Conservation (phyloP, 1,140 invertebrate species). For the Macrobrachium nipponense region DNA sequence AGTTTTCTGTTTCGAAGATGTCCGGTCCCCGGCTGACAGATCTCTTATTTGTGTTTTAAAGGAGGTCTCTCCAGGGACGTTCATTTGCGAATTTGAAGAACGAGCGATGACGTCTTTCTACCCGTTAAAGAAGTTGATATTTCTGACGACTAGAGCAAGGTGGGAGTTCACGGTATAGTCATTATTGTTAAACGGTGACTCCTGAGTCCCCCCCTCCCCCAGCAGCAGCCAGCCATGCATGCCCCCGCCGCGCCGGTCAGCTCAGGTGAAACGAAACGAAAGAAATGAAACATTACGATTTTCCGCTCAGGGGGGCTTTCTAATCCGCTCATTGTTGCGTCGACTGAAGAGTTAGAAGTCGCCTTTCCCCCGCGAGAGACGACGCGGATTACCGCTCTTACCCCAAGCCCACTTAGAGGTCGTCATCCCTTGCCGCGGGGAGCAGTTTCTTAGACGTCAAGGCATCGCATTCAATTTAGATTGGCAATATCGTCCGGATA, state of each 20-base stretch:
- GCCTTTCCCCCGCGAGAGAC: not conserved
- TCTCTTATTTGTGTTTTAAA: too few species aligned
- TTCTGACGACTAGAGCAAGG: too few species aligned
- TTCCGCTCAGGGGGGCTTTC: conserved; percentile 19
- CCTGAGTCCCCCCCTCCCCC: too few species aligned
- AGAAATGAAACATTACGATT: conserved; percentile 21
- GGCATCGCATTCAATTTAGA: conserved; percentile 46
- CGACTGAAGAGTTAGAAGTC: conserved; percentile 18
- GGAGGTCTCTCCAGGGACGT: too few species aligned
- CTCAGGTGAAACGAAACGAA: not conserved
- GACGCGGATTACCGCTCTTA: conserved; percentile 7
- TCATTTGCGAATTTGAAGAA: too few species aligned
- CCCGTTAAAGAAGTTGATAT: too few species aligned
- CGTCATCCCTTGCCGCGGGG: not conserved
- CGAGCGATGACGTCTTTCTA: too few species aligned
- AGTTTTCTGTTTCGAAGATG: too few species aligned
- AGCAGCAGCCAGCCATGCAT: too few species aligned
- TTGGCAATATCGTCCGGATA: conserved; percentile 41
- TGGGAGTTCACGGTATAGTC: too few species aligned
- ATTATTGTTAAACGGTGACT: too few species aligned
- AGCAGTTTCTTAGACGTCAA: conserved; percentile 27
- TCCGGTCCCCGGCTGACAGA: too few species aligned
- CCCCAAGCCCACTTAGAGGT: not conserved
- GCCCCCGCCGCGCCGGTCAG: not conserved
- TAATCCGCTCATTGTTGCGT: conserved; percentile 38